Evolutionary conservation across 2,113 vertebrate genomes (phyloP).

Genomic region (Prunella fulvescens): DNA sequence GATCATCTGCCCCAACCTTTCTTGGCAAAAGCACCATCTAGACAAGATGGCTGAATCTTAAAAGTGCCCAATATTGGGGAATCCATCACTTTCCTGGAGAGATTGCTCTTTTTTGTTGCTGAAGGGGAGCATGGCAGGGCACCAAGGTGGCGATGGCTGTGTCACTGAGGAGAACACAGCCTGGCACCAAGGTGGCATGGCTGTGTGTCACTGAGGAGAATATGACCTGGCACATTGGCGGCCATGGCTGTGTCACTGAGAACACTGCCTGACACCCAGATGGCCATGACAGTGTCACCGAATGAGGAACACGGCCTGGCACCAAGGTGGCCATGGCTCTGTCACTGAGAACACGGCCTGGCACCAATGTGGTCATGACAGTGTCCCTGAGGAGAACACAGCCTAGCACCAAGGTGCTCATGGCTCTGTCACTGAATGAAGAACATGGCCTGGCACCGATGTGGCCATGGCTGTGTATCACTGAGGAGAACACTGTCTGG

Average conservation of each 20-base stretch:
- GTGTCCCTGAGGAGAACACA: accelerated
- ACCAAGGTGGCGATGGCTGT: accelerated
- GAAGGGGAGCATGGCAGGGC: accelerated
- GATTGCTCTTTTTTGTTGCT: background rate
- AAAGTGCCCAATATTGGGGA: background rate
- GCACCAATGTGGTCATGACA: accelerated
- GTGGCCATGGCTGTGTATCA: background rate
- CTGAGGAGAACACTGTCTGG: background rate
- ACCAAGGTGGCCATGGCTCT: accelerated
- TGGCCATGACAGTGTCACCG: background rate
- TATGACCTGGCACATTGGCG: accelerated
- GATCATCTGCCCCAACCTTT: too few relatives aligned
- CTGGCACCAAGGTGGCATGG: accelerated
- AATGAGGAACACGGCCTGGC: accelerated
- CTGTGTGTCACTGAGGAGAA: background rate
- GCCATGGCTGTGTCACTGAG: background rate
- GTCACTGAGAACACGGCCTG: accelerated
- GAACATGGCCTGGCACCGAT: background rate
- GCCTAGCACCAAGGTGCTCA: accelerated
- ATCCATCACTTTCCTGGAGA: too few relatives aligned
- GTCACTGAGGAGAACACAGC: accelerated
- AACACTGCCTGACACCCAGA: accelerated
- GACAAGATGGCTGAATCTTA: accelerated
- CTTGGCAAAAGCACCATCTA: background rate
- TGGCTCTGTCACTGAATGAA: background rate